Evolutionary conservation across 92 coral and sea anemone species (phyloP).

Genomic region (Parazoanthus darwini): DNA sequence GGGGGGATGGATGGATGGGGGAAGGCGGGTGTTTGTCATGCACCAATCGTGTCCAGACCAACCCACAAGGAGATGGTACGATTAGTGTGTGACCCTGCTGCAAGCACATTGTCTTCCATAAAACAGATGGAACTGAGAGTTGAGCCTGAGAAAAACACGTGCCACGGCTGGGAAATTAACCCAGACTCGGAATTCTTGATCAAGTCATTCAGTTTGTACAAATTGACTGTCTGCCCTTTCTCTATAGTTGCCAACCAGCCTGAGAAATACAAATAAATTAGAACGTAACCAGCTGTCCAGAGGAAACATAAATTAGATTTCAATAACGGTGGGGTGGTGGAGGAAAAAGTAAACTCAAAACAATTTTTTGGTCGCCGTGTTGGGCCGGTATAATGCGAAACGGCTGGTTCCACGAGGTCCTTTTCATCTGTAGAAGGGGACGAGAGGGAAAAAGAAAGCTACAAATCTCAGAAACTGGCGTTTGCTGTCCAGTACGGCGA

Average conservation of each 20-base stretch:
- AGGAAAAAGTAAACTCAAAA: too few species aligned
- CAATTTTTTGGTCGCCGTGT: too few species aligned
- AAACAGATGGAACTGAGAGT: slow-evolving; percentile 70
- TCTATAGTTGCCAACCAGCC: slow-evolving; percentile 86
- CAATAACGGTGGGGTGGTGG: too few species aligned
- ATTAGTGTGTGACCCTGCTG: slow-evolving; percentile 77
- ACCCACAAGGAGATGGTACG: slow-evolving; percentile 88
- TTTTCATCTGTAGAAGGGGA: too few species aligned
- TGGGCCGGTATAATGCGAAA: too few species aligned
- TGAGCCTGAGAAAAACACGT: slow-evolving; percentile 72
- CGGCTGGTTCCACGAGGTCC: too few species aligned
- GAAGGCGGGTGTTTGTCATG: not conserved
- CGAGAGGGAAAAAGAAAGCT: too few species aligned
- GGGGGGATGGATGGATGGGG: too few species aligned
- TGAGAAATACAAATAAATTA: slow-evolving; percentile 9
- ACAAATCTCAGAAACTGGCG: too few species aligned
- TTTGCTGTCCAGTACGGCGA: too few species aligned
- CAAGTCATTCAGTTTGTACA: slow-evolving; percentile 76
- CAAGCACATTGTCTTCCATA: slow-evolving; percentile 76
- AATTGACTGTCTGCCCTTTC: slow-evolving; percentile 85
- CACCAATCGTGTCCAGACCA: slow-evolving; percentile 67
- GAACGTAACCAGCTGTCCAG: too few species aligned
- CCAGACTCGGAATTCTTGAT: slow-evolving; percentile 63
- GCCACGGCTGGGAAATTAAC: slow-evolving; percentile 81
- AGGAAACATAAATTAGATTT: too few species aligned